Percentiles rank a stretch among this genome's conserved stretches.
These are phyloP conservation scores for Chrysemys picta DNA, from an alignment of 2,113 vertebrate species.

Conservation along the genomic window DNA sequence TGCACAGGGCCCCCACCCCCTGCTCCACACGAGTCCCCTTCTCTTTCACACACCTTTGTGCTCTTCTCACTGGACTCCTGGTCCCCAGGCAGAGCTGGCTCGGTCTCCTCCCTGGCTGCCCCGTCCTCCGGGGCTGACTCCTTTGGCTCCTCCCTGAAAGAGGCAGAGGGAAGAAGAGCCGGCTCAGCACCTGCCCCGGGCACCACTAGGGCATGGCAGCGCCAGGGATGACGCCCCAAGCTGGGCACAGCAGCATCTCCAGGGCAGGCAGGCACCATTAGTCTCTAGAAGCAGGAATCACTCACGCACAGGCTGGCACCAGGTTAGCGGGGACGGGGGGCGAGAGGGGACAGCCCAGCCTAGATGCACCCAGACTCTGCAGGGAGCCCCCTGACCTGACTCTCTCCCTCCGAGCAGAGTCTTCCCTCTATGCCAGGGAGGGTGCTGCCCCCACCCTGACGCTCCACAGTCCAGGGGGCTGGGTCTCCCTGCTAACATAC, in stretches of 20 bases:
- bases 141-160: slow-evolving; percentile 73
- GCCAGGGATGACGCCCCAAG: neutral
- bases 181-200: neutral
- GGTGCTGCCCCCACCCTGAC: neutral
- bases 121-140: slow-evolving; percentile 53
- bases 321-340: neutral
- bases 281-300: neutral
- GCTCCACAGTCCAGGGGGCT: neutral
- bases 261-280: neutral
- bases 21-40: no score
- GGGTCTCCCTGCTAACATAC: neutral
- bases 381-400: neutral
- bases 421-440: neutral
- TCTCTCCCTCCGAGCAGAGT: neutral
- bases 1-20: neutral
- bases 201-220: neutral
- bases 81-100: neutral
- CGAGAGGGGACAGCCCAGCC: neutral
- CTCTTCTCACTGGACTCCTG: neutral
- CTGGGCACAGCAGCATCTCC: neutral
- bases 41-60: slow-evolving; percentile 53
- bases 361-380: neutral
- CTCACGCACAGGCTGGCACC: neutral
- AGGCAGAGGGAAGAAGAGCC: slow-evolving; percentile 34
- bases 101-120: neutral